A percentile compares a stretch with the other conserved stretches of the same genome.
Conservation (phyloP, 2,888 invertebrate species). For the Eucera pruinosa region DNA sequence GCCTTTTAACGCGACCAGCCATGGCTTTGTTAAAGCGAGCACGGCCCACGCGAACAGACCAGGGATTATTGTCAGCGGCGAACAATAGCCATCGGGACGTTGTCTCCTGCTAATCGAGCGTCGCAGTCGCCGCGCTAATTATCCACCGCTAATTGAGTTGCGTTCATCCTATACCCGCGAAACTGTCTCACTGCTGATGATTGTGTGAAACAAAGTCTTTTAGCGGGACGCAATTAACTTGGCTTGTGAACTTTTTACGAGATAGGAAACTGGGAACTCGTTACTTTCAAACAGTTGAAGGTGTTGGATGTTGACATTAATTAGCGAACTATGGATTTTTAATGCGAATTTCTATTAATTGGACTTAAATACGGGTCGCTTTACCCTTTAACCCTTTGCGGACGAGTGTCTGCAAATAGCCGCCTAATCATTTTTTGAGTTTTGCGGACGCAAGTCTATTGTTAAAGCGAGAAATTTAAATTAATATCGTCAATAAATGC, state of each 20-base stretch:
- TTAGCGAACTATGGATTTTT: too few species aligned
- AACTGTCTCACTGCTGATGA: constrained; percentile 14
- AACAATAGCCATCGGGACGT: constrained; percentile 71
- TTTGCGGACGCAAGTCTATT: too few species aligned
- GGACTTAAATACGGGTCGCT: too few species aligned
- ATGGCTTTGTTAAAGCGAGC: constrained; percentile 57
- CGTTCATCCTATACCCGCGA: constrained; percentile 8
- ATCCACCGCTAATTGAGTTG: constrained; percentile 78
- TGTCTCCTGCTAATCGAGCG: constrained; percentile 79
- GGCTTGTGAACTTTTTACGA: neutral
- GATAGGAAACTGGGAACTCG: neutral
- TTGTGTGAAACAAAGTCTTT: neutral
- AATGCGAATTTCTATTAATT: too few species aligned
- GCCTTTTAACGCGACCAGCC: constrained; percentile 13
- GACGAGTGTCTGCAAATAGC: too few species aligned
- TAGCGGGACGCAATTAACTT: constrained; percentile 8
- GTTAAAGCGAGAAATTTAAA: too few species aligned
- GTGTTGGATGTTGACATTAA: too few species aligned
- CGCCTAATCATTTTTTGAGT: too few species aligned
- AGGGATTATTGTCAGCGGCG: constrained; percentile 74
- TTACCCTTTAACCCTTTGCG: too few species aligned
- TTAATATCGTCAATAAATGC: too few species aligned
- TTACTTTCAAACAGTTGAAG: too few species aligned
- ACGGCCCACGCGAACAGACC: constrained; percentile 51
- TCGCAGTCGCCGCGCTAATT: constrained; percentile 79